These are phyloP conservation scores for Etheostoma nigrum DNA, from an alignment of 2,797 vertebrate genomes.

Conservation along the genomic window DNA sequence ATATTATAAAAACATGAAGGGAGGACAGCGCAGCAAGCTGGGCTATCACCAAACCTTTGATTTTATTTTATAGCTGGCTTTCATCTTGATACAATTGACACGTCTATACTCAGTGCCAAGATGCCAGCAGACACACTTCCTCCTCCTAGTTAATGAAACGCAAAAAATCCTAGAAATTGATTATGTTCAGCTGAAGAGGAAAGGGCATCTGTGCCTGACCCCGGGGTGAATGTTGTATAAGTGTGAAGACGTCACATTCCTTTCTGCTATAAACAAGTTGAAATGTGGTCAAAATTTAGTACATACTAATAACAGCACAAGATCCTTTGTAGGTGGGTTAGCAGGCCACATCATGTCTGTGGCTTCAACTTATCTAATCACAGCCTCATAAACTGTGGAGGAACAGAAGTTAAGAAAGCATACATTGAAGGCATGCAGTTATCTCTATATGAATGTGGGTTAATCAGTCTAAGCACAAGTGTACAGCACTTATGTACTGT, in stretches of 20 bases:
- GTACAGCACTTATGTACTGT: neutral
- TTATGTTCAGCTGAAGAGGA: neutral
- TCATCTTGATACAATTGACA: constrained; percentile 19
- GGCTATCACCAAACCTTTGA: constrained; percentile 25
- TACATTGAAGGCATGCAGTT: neutral
- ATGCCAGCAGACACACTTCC: constrained; percentile 26
- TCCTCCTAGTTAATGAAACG: constrained; percentile 20
- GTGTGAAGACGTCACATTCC: neutral
- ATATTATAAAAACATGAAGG: constrained; percentile 19
- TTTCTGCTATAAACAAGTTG: neutral
- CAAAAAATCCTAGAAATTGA: neutral
- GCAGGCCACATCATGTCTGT: constrained; percentile 5
- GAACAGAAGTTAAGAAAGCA: constrained; percentile 18
- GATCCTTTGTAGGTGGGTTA: constrained; percentile 3
- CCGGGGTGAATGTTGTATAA: neutral
- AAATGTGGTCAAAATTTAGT: constrained; percentile 36
- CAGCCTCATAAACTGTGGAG: constrained; percentile 24
- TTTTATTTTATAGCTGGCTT: constrained; percentile 20
- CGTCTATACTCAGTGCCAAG: neutral
- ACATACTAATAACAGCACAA: neutral
- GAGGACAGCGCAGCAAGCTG: neutral
- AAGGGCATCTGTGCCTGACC: neutral
- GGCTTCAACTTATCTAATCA: constrained; percentile 47
- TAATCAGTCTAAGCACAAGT: neutral
- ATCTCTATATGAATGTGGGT: neutral